phyloP scores from a whole-genome alignment of 1,140 invertebrate species.

The Pseudomyrmex dendroicus region DNA sequence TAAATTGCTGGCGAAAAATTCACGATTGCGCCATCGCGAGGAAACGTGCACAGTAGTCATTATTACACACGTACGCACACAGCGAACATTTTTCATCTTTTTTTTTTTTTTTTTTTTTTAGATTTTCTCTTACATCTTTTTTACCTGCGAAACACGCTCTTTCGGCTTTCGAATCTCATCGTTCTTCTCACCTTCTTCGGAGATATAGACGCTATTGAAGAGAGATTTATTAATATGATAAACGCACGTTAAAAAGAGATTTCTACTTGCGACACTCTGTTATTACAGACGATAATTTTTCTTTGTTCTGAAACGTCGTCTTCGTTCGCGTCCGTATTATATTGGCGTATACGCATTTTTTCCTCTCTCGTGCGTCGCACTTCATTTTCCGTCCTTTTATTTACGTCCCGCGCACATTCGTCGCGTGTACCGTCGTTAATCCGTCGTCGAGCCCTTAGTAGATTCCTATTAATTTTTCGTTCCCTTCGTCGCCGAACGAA shows the following conservation, averaged over 20 bases:
- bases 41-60: not conserved
- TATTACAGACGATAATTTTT: not conserved
- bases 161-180: not conserved
- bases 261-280: not conserved
- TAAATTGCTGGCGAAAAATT: not conserved
- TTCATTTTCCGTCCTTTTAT: constrained; percentile 3
- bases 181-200: no score
- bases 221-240: not conserved
- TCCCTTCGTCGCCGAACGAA: not conserved
- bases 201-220: no score
- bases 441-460: constrained; percentile 20
- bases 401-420: not conserved
- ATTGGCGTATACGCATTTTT: not conserved
- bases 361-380: not conserved
- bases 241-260: constrained; percentile 2
- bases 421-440: not conserved
- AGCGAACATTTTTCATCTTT: no score
- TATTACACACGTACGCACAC: no score
- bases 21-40: not conserved
- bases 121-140: not conserved
- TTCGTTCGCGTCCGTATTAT: not conserved
- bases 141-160: not conserved
- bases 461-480: constrained; percentile 46
- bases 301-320: not conserved
- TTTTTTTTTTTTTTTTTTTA: no score